These are phyloP conservation scores for Mimachlamys varia DNA, from an alignment of 2,888 invertebrate genomes.

Conservation along the genomic window DNA sequence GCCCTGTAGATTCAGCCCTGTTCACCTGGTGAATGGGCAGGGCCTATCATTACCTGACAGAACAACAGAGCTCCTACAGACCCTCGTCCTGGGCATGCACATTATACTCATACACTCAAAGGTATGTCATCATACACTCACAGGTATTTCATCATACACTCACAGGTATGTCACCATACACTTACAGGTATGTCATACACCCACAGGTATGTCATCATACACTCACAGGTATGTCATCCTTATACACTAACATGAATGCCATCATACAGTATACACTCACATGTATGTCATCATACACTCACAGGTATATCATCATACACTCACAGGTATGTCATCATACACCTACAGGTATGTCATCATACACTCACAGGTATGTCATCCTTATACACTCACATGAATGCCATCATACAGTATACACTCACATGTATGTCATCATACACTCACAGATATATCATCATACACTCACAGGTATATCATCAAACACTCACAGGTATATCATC, in stretches of 20 bases:
- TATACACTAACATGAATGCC: not conserved
- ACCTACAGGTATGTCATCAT: not conserved
- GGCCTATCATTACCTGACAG: not conserved
- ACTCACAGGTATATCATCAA: too few relatives aligned
- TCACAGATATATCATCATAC: too few relatives aligned
- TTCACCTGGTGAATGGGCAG: not conserved
- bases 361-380: not conserved
- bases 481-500: too few relatives aligned
- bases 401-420: not conserved
- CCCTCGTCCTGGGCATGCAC: not conserved
- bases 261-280: not conserved
- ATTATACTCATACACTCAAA: slow-evolving; percentile 11
- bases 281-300: too few relatives aligned
- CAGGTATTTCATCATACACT: too few relatives aligned
- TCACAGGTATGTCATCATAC: slow-evolving; percentile 9
- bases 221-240: not conserved
- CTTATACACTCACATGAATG: not conserved
- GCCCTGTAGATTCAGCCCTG: not conserved
- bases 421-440: too few relatives aligned
- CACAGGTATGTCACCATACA: not conserved
- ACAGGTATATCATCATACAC: too few relatives aligned
- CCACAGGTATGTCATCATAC: not conserved
- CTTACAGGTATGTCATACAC: not conserved
- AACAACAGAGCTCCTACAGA: not conserved
- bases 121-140: not conserved